Conservation (phyloP, 2,888 invertebrate genomes). For the Lasioglossum malachurum region DNA sequence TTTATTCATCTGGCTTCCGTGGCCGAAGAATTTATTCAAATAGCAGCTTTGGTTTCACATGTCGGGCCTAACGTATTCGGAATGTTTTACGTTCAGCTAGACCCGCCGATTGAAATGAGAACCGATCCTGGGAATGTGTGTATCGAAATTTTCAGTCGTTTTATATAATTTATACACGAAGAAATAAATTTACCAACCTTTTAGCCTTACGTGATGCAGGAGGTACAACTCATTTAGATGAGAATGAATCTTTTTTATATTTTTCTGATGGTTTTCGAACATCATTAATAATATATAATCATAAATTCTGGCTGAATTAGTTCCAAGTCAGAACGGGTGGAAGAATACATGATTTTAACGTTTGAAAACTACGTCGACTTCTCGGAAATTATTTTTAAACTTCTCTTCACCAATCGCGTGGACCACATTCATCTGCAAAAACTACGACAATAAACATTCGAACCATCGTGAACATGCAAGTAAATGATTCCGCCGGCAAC, state of each 20-base stretch:
- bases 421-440: background rate
- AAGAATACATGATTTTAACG: too few species aligned
- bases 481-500: background rate
- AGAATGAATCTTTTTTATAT: background rate
- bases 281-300: too few species aligned
- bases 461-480: background rate
- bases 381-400: too few species aligned
- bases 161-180: too few species aligned
- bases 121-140: too few species aligned
- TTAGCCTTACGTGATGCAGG: too few species aligned
- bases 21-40: constrained; percentile 4
- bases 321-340: too few species aligned
- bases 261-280: background rate
- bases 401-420: accelerated
- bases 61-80: background rate
- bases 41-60: background rate
- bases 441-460: background rate
- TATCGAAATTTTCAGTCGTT: too few species aligned
- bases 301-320: too few species aligned
- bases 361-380: too few species aligned
- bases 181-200: too few species aligned
- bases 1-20: background rate
- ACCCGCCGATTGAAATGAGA: too few species aligned
- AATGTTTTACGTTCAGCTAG: background rate
- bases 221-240: background rate